A percentile compares a stretch with the other conserved stretches of the same genome.
phyloP scores from a whole-genome alignment of 2,797 vertebrate genomes.

The Eulemur coronatus region DNA sequence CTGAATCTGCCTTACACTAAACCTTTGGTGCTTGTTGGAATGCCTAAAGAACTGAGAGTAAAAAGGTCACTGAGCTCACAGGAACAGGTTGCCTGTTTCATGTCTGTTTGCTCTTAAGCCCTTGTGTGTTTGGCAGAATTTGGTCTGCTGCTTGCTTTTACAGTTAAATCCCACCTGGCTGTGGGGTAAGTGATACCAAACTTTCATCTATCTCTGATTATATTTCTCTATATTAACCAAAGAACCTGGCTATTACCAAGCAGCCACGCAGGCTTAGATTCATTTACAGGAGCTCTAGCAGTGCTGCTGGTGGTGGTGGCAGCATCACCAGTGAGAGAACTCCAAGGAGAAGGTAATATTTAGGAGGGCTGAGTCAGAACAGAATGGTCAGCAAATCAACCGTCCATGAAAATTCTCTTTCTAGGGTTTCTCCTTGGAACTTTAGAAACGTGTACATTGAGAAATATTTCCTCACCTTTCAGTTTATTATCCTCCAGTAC shows the following conservation, averaged over 20 bases:
- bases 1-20: not conserved
- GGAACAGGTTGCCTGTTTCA: not conserved
- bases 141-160: not conserved
- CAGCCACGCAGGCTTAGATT: not conserved
- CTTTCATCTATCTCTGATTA: not conserved
- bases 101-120: not conserved
- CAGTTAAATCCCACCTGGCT: not conserved
- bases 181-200: not conserved
- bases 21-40: not conserved
- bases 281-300: not conserved
- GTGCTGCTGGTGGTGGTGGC: not conserved
- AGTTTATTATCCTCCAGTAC: not conserved
- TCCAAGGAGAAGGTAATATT: not conserved
- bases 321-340: not conserved
- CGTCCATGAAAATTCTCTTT: not conserved
- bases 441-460: not conserved
- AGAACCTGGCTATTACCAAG: not conserved
- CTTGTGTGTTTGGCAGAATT: not conserved
- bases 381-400: not conserved
- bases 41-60: not conserved
- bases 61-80: not conserved
- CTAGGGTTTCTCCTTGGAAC: not conserved
- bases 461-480: not conserved
- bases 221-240: slow-evolving; percentile 12
- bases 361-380: not conserved